A percentile compares a stretch with the other conserved stretches of the same genome.
Conservation (phyloP, 2,113 vertebrate species). For the Chascanopsetta lugubris region DNA sequence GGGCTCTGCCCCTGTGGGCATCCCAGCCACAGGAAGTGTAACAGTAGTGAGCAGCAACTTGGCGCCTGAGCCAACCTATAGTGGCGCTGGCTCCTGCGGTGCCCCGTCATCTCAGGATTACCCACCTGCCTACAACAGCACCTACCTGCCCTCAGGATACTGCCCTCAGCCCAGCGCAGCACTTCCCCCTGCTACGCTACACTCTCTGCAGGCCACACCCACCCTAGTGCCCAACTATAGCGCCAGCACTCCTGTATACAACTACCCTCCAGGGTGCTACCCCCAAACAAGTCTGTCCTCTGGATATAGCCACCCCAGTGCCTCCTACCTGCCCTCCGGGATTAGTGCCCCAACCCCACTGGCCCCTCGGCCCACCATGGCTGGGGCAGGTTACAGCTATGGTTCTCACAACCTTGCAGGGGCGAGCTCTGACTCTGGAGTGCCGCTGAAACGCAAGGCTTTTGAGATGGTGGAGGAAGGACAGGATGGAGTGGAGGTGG, state of each 20-base stretch:
- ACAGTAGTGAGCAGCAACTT: slow-evolving; percentile 79
- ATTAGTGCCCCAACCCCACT: slow-evolving; percentile 87
- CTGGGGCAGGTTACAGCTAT: slow-evolving; percentile 84
- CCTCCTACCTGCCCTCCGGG: slow-evolving; percentile 85
- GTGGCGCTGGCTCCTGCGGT: slow-evolving; percentile 66
- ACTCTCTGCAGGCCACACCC: slow-evolving; percentile 74
- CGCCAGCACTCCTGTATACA: slow-evolving; percentile 85
- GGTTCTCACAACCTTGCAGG: slow-evolving; percentile 74
- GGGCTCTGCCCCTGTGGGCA: slow-evolving; percentile 73
- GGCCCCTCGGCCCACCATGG: slow-evolving; percentile 77
- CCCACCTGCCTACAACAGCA: slow-evolving; percentile 84
- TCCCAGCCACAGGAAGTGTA: slow-evolving; percentile 82
- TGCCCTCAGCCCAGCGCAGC: slow-evolving; percentile 83
- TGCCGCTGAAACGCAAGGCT: slow-evolving; percentile 87
- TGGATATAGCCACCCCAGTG: slow-evolving; percentile 84
- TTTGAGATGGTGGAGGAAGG: slow-evolving; percentile 81
- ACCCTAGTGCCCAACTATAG: slow-evolving; percentile 85
- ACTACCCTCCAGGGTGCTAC: slow-evolving; percentile 84
- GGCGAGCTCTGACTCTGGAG: slow-evolving; percentile 73
- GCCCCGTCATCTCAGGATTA: slow-evolving; percentile 85
- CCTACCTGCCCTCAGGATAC: slow-evolving; percentile 88
- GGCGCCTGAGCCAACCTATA: slow-evolving; percentile 80
- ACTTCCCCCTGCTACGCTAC: slow-evolving; percentile 77
- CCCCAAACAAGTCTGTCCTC: slow-evolving; percentile 78
- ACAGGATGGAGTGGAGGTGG: slow-evolving; percentile 74